Evolutionary conservation across 2,113 vertebrate species (phyloP).

Genomic region (Ammodytes marinus): DNA sequence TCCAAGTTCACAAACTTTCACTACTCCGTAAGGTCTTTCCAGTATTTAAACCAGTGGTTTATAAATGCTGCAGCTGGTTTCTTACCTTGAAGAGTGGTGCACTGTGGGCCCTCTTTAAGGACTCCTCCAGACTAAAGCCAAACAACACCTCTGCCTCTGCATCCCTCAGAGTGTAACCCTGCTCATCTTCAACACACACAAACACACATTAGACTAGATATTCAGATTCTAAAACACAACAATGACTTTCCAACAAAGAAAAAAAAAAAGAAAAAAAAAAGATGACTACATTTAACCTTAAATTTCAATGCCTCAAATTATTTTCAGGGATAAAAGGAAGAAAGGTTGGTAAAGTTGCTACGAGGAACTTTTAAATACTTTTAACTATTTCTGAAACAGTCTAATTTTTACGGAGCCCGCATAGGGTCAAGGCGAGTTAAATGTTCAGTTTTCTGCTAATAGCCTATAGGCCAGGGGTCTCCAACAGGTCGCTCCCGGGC

Average conservation of each 20-base stretch:
- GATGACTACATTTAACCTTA: too few species aligned
- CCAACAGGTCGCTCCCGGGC: too few species aligned
- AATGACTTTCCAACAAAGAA: too few species aligned
- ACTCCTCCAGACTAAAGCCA: constrained; percentile 95
- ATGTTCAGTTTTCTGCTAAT: too few species aligned
- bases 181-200: constrained; percentile 88
- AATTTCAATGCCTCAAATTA: background rate
- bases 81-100: constrained; percentile 93
- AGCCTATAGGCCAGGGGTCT: too few species aligned
- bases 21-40: background rate
- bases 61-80: background rate
- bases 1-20: background rate
- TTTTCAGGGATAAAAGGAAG: background rate
- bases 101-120: constrained; percentile 90
- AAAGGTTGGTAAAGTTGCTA: too few species aligned
- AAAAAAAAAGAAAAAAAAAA: too few species aligned
- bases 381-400: too few species aligned
- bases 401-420: too few species aligned
- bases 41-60: background rate
- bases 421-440: too few species aligned
- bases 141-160: constrained; percentile 97
- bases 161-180: constrained; percentile 91
- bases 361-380: too few species aligned
- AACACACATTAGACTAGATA: background rate
- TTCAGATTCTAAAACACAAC: background rate